Evolutionary conservation across 2,797 vertebrate species (phyloP), one percentile per base, ranked within the genome.

Genomic region (Hemitrygon akajei): DNA sequence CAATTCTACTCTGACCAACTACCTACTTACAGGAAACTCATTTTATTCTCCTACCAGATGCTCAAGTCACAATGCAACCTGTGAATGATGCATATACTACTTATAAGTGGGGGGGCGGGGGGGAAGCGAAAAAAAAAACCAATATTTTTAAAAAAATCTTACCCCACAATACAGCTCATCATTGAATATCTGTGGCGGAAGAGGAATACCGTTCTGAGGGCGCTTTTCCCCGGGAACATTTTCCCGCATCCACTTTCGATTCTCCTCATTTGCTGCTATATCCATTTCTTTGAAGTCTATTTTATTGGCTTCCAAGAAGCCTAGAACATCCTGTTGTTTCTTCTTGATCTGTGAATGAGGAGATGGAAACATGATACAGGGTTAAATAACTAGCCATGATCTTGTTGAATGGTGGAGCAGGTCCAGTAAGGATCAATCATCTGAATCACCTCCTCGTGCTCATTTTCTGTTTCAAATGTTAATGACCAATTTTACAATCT

Each of bases 161-260:
- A 99, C 99, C 97, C 99, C 99, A 93, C 99, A 99, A 95, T 99
- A 99, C 56, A 96, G 96, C 87, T 98, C 98, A 94, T 98, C 98
- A 0, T 99, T 99, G 96, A 99, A 99, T 96, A 99, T 99, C 96
- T 99, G 99, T 77, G 99, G 99, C 73, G 99, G 99, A 25, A 99
- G 96, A 0, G 99, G 99, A 94, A 99, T 99, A 94, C 99, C 99
- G 69, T 97, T 99, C 73, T 98, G 96, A 86, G 99, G 99, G 94
- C 99, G 99, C 95, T 98, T 99, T 94, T 99, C 98, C 37, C 97
- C 97, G 0, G 99, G 99, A 22, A 99, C 99, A 0, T 99, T 99
- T 94, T 98, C 96, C 95, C 99, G 98, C 99, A 99, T 99, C 99
- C 99, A 99, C 95, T 97, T 97, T 94, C 99, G 97, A 94, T 99